Base-by-base conservation (phyloP, 2,113 vertebrate genomes). In the Clarias macrocephalus region DNA sequence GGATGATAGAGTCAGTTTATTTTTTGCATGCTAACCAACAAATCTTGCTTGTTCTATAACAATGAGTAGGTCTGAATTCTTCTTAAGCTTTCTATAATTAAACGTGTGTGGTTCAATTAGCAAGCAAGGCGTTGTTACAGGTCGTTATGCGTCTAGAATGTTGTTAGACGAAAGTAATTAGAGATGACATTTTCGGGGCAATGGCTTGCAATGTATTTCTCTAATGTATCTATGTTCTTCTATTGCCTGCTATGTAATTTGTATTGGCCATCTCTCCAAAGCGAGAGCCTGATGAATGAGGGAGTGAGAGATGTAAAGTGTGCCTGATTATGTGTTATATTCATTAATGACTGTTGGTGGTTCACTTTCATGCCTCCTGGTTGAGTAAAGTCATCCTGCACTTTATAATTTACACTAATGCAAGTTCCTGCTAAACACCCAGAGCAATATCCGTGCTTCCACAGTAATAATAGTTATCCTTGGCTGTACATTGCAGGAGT, bases 361-460 rank as follows among this genome's bases (percentile, higher is more conserved):
- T 60, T 54, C 84, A 19, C 84, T 77, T 77, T 63, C 23, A 52
- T 56, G 28, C 18, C 3, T 85, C 72, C 57, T 42, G 33, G 37
- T 13, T 85, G 57, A 33, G 11, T 16, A 85, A 54, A 52, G n/a
- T 62, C 70, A 21, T 60, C 6, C 0, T 48, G 84, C 37, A 21
- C 84, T 52, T 85, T 85, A 33, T 77, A 52, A 77, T 77, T 85
- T 48, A 77, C 70, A 30, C 33, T 72, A 73, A 57, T 60, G n/a
- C 57, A 12, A 73, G 37, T 82, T 68, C 30, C 25, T 68, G 81
- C 42, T 54, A 83, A 68, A 83, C 70, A 62, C 23, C 37, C 15
- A n/a, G 25, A 63, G 72, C 19, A 66, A 54, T 21, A 37, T 65
- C 59, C 56, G 37, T 59, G 9, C 37, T 21, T 65, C 88, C 57